Conservation (phyloP, 2,797 vertebrate species). For the Spheniscus humboldti region DNA sequence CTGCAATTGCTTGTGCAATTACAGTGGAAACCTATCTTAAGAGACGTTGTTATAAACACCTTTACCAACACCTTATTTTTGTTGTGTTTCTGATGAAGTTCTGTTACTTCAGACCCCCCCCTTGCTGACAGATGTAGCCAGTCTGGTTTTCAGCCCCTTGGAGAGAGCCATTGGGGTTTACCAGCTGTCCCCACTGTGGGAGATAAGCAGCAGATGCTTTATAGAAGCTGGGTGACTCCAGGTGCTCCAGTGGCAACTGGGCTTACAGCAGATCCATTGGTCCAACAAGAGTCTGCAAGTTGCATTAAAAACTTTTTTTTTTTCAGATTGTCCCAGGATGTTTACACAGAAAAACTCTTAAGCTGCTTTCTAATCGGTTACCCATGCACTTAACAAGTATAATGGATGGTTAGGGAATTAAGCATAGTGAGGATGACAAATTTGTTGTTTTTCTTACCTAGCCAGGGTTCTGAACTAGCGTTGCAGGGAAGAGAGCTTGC, state of each 20-base stretch:
- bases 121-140: neutral
- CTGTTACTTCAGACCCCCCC: neutral
- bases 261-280: neutral
- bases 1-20: neutral
- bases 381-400: neutral
- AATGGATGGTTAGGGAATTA: neutral
- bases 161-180: neutral
- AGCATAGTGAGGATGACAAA: neutral
- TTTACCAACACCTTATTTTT: neutral
- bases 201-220: neutral
- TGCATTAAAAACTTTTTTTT: neutral
- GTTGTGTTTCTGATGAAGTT: neutral
- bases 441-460: constrained; percentile 55
- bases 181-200: neutral
- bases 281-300: neutral
- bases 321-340: neutral
- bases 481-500: constrained; percentile 90
- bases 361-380: neutral
- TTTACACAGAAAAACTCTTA: neutral
- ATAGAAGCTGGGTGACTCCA: neutral
- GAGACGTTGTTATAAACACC: neutral
- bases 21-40: neutral
- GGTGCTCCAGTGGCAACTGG: neutral
- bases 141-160: neutral
- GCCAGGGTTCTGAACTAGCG: constrained; percentile 89